phyloP scores from a whole-genome alignment of 2,113 vertebrate species.

The Caloenas nicobarica region DNA sequence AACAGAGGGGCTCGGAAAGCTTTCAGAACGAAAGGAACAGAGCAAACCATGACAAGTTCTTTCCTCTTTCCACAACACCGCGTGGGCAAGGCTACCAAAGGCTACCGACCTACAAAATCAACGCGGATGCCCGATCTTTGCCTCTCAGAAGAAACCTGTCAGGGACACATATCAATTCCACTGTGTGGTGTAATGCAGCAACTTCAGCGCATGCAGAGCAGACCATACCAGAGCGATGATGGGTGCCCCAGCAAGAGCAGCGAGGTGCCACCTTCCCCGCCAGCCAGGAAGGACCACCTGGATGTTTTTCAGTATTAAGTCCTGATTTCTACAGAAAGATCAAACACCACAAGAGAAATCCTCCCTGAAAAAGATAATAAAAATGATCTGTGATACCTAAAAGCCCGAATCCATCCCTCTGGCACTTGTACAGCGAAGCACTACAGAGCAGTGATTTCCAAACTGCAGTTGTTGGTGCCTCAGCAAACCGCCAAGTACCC shows the following conservation, averaged over 20 bases:
- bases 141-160: background rate
- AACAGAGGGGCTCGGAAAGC: background rate
- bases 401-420: background rate
- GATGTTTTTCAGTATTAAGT: background rate
- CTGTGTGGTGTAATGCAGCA: fast-evolving
- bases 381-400: background rate
- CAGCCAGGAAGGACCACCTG: background rate
- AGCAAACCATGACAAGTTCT: background rate
- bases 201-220: fast-evolving
- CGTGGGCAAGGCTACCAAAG: background rate
- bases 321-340: background rate
- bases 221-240: background rate
- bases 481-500: background rate
- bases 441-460: background rate
- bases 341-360: background rate
- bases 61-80: background rate
- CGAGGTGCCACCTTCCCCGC: background rate
- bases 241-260: background rate
- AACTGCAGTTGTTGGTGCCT: background rate
- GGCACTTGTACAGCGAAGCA: background rate
- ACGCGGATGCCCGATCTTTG: fast-evolving
- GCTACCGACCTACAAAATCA: background rate
- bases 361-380: background rate
- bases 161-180: fast-evolving
- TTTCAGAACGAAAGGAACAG: background rate